A percentile compares a stretch with the other conserved stretches of the same genome.
Evolutionary conservation across 2,113 vertebrate genomes (phyloP).

Genomic region (Toxostoma redivivum): DNA sequence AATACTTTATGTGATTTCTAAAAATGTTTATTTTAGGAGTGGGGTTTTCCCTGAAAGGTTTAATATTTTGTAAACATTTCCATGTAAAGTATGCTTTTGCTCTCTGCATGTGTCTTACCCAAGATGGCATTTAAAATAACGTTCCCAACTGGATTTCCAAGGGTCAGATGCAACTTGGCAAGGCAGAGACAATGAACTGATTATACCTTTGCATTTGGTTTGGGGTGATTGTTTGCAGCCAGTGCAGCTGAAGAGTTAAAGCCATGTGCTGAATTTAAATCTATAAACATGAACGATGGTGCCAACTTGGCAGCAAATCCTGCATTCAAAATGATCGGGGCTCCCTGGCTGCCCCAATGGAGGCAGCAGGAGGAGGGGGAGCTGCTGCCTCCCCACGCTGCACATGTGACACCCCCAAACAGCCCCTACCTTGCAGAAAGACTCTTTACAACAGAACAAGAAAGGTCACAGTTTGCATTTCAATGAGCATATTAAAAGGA

Average conservation of each 20-base stretch:
- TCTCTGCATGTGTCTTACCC: neutral
- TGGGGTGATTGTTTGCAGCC: conserved; percentile 52
- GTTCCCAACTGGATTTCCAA: neutral
- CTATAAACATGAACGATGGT: conserved; percentile 50
- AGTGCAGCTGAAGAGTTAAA: conserved; percentile 68
- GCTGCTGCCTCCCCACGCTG: neutral
- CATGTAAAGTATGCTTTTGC: neutral
- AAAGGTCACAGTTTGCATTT: conserved; percentile 31
- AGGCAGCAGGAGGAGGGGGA: conserved; percentile 41
- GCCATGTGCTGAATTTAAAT: conserved; percentile 69
- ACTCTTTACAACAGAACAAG: neutral
- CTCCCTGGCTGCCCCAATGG: conserved; percentile 39
- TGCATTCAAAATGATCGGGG: conserved; percentile 31
- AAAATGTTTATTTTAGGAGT: neutral
- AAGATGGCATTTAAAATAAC: neutral
- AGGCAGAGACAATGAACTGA: conserved; percentile 29
- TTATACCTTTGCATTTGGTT: conserved; percentile 59
- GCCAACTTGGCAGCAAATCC: conserved; percentile 53
- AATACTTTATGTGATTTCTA: neutral
- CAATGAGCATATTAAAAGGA: conserved; percentile 40
- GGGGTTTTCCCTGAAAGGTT: neutral
- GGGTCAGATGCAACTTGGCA: conserved; percentile 22
- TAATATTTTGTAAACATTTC: conserved; percentile 35
- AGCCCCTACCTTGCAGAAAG: neutral
- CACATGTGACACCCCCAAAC: conserved; percentile 8